Evolutionary conservation across 2,888 invertebrate species (phyloP), one percentile per base, ranked within the genome.

Genomic region (Ditylenchus weischeri): DNA sequence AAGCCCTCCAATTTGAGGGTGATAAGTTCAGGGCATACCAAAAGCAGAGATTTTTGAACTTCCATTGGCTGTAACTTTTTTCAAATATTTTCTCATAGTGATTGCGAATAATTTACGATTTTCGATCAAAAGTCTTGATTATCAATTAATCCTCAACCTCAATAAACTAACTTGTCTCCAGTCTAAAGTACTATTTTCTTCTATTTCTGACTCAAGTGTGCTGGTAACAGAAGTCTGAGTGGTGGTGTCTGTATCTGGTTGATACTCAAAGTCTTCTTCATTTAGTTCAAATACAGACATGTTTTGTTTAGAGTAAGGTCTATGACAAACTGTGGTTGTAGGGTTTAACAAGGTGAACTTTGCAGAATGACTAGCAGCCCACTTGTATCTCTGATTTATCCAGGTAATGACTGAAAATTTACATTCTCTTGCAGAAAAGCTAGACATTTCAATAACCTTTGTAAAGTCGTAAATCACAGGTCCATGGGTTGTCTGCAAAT

Each of bases 281-380:
- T 21, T 49, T 10, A 77, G 47, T 21, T 72, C 69, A 64, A 76
- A 66, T 6, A 77, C 48, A 21, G 64, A 38, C 57, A 51, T 36
- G 23, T 70, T 70, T 35, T 62, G 64, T 13, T 72, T 68, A 8
- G 58, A 66, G 61, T 76, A 80, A 29, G 81, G 79, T 13, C 76
- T 73, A 67, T 84, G 83, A 74, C 86, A 85, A 19, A 73, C 21
- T 5, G 80, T 82, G 48, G 75, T 75, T 50, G 77, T 76, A 4
- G 73, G 70, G 57, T 76, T 75, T 11, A 67, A 38, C 47, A 81
- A 57, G 38, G 75, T 70, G 69, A 81, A 82, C 15, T 72, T 68
- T 10, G 60, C 62, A 18, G 69, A 68, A 29, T 76, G 67, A 61
- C 75, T 69, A 7, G 75, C 75, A 4, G 78, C 74, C 11, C 60